Evolutionary conservation across 2,888 invertebrate genomes (phyloP).

Genomic region (Chymomyza amoena): DNA sequence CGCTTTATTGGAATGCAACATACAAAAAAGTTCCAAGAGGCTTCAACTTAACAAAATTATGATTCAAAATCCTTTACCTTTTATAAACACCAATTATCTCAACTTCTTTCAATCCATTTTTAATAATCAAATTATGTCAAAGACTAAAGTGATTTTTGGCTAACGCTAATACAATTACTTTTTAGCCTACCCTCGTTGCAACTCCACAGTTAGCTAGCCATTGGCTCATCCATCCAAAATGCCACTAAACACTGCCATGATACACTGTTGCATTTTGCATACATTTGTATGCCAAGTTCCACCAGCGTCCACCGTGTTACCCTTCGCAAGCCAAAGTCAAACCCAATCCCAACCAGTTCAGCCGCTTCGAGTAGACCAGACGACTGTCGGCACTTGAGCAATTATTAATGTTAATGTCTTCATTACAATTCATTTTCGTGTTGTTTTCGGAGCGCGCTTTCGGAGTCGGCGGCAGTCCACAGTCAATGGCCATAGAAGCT

Average conservation of each 20-base stretch:
- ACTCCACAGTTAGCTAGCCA: too few relatives aligned
- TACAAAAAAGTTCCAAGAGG: too few relatives aligned
- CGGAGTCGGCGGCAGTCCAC: slow-evolving; percentile 12
- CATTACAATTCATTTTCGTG: slow-evolving; percentile 60
- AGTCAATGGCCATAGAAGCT: neutral
- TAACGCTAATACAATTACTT: too few relatives aligned
- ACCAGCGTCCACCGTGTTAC: neutral
- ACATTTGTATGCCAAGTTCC: neutral
- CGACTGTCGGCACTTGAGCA: slow-evolving; percentile 34
- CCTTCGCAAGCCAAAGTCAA: neutral
- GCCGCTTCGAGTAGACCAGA: neutral
- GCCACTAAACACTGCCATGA: neutral
- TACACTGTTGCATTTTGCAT: neutral
- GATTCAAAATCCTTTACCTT: too few relatives aligned
- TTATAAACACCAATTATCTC: too few relatives aligned
- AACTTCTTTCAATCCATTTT: too few relatives aligned
- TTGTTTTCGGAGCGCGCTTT: slow-evolving; percentile 21
- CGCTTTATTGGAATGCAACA: too few relatives aligned
- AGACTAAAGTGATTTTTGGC: too few relatives aligned
- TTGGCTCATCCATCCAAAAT: too few relatives aligned
- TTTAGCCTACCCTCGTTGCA: too few relatives aligned
- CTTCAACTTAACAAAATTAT: too few relatives aligned
- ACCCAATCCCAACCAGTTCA: neutral
- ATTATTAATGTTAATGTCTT: slow-evolving; percentile 70
- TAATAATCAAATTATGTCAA: too few relatives aligned